Base-by-base conservation (phyloP, 2,797 vertebrate genomes). In the Acanthornis magna region DNA sequence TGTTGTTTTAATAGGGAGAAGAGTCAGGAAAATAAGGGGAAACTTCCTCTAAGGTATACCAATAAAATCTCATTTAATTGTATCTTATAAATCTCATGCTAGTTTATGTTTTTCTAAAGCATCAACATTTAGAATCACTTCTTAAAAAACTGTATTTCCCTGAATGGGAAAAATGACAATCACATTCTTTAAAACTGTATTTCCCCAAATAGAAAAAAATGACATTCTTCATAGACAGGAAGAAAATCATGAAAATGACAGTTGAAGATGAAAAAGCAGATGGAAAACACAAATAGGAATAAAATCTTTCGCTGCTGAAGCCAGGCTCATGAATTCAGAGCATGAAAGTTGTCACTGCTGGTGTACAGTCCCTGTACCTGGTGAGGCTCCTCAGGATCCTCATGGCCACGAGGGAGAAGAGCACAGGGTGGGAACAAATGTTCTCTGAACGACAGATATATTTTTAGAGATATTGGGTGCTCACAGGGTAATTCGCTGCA, bases 331-430 rank as follows among this genome's bases (percentile, higher is more conserved):
- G 40, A 70, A 45, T 66, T 55, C 48, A 75, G 67, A 60, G 54
- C 15, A 34, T 0, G 0, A 77, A 53, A 25, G 22, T 42, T 36
- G 61, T 57, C 42, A 16, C 19, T 57, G 50, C 19, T 92, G 26
- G 45, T 40, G 9, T 2, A 9, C 0, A 19, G 14, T 50, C 19
- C 40, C 67, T 32, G 0, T 8, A 50, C 13, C 30, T 4, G 1
- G 12, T 1, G 4, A 84, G 43, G 42, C 3, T 76, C 16, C 63
- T 83, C 48, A 20, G 57, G 53, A 61, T 30, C 53, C 34, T 76
- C 30, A 7, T 4, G 60, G 55, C 45, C 42, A 9, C 0, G 1
- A 60, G 63, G 26, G 65, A 79, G 7, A 13, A 25, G 29, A 84
- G 47, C 22, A 72, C 38, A 66, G 58, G 40, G 7, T 70, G 14